A percentile compares a stretch with the other conserved stretches of the same genome.
These are phyloP conservation scores for Pseudocheirus occidentalis DNA, from an alignment of 2,797 vertebrate genomes.

Conservation along the genomic window DNA sequence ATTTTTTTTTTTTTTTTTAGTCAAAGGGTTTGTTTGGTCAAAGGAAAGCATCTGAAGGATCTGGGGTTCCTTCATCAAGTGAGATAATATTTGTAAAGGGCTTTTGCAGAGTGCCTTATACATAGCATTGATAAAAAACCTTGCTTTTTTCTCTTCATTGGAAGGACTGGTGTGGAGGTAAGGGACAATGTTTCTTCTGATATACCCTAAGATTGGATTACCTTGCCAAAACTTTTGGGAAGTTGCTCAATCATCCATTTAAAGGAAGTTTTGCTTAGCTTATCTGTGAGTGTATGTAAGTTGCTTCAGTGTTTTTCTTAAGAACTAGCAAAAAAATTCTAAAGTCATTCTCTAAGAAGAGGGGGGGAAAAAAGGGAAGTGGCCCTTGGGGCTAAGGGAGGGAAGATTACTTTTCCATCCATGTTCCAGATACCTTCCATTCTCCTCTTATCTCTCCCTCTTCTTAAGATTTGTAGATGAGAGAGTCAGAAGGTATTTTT, in stretches of 20 bases:
- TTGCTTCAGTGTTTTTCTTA: not conserved
- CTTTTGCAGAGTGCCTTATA: not conserved
- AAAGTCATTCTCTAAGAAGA: conserved; percentile 35
- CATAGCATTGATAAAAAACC: not conserved
- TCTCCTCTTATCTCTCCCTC: not conserved
- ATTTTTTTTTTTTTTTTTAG: not conserved
- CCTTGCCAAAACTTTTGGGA: not conserved
- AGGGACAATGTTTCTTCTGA: not conserved
- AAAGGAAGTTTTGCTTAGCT: not conserved
- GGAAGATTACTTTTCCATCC: not conserved
- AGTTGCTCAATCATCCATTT: not conserved
- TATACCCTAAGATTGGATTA: not conserved
- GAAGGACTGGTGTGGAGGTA: not conserved
- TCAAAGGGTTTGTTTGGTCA: not conserved
- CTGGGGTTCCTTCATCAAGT: not conserved
- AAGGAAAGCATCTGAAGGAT: not conserved
- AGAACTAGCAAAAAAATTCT: not conserved
- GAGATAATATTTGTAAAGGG: not conserved
- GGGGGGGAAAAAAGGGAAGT: conserved; percentile 19
- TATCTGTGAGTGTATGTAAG: not conserved
- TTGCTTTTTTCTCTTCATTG: not conserved
- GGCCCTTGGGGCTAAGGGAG: not conserved
- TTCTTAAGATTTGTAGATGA: no score
- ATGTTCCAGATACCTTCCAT: not conserved
- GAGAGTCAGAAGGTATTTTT: not conserved